Evolutionary conservation across 1,140 invertebrate genomes (phyloP).

Genomic region (Brachionus paranguensis): DNA sequence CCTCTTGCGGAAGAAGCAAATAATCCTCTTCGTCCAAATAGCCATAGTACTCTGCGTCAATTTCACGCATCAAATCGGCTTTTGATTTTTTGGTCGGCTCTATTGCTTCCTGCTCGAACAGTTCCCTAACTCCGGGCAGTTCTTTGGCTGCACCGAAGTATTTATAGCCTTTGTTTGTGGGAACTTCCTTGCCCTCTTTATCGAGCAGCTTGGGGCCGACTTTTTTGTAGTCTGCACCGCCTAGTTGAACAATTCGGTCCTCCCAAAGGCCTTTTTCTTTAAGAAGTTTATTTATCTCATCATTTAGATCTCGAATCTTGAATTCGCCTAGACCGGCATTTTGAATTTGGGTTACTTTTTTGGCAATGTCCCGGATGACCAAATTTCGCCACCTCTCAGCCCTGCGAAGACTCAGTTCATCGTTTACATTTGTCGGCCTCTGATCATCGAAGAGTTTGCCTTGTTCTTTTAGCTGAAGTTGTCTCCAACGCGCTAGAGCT

Average conservation of each 20-base stretch:
- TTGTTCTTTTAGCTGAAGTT: slow-evolving; percentile 78
- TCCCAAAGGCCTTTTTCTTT: slow-evolving; percentile 94
- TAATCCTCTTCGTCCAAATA: slow-evolving; percentile 97
- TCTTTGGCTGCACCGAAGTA: slow-evolving; percentile 98
- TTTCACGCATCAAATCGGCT: slow-evolving; percentile 92
- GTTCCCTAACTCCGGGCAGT: slow-evolving; percentile 88
- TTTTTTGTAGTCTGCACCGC: slow-evolving; percentile 83
- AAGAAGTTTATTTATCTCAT: slow-evolving; percentile 97
- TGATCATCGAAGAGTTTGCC: slow-evolving; percentile 62
- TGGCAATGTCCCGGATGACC: slow-evolving; percentile 90
- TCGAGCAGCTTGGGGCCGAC: slow-evolving; percentile 89
- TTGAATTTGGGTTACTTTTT: slow-evolving; percentile 98
- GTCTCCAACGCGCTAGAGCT: slow-evolving; percentile 85
- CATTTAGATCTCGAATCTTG: slow-evolving; percentile 91
- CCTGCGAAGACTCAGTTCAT: slow-evolving; percentile 79
- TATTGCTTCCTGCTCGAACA: slow-evolving; percentile 90
- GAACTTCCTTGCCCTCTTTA: slow-evolving; percentile 85
- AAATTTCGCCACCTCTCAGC: slow-evolving; percentile 91
- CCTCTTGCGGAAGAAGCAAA: slow-evolving; percentile 78
- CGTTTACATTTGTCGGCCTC: slow-evolving; percentile 82
- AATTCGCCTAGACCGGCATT: slow-evolving; percentile 98
- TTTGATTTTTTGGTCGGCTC: slow-evolving; percentile 79
- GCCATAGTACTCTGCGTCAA: slow-evolving; percentile 97
- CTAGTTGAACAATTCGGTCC: slow-evolving; percentile 83
- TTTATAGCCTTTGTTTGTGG: slow-evolving; percentile 86